Evolutionary conservation across 2,888 invertebrate species (phyloP).

Genomic region (Thyatira batis): DNA sequence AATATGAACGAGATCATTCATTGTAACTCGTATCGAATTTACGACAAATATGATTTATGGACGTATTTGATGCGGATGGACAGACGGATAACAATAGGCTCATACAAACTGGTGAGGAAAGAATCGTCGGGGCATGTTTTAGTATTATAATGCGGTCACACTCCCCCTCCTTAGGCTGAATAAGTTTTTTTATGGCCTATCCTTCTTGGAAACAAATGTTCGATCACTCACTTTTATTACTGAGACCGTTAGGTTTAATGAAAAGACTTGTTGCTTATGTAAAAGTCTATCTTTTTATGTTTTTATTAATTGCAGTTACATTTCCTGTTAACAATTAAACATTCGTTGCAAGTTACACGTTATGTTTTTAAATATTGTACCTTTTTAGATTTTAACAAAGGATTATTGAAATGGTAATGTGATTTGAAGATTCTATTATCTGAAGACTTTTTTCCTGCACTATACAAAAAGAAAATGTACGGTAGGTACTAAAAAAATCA

Average conservation of each 20-base stretch:
- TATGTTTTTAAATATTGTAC: no score
- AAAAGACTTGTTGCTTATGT: constrained; percentile 25
- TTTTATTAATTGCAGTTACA: constrained; percentile 32
- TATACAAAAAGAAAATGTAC: no score
- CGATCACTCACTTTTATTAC: constrained; percentile 43
- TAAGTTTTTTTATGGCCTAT: constrained; percentile 61
- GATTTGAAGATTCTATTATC: no score
- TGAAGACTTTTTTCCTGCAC: no score
- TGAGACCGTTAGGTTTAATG: constrained; percentile 38
- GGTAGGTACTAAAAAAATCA: no score
- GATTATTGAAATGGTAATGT: no score
- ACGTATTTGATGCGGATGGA: constrained; percentile 77
- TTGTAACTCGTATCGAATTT: constrained; percentile 79
- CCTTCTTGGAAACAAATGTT: constrained; percentile 62
- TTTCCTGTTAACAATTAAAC: constrained; percentile 33
- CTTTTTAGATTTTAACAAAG: no score
- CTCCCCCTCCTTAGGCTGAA: constrained; percentile 49
- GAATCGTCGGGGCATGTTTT: constrained; percentile 63
- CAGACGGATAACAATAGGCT: constrained; percentile 73
- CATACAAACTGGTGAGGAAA: constrained; percentile 60
- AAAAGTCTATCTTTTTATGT: constrained; percentile 18
- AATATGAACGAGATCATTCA: constrained; percentile 74
- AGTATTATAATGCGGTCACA: constrained; percentile 76
- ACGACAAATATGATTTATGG: constrained; percentile 80
- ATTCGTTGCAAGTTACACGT: not conserved